A percentile compares a stretch with the other conserved stretches of the same genome.
Conservation (phyloP, 64 coral and sea anemone genomes). For the Catalaphyllia jardinei region DNA sequence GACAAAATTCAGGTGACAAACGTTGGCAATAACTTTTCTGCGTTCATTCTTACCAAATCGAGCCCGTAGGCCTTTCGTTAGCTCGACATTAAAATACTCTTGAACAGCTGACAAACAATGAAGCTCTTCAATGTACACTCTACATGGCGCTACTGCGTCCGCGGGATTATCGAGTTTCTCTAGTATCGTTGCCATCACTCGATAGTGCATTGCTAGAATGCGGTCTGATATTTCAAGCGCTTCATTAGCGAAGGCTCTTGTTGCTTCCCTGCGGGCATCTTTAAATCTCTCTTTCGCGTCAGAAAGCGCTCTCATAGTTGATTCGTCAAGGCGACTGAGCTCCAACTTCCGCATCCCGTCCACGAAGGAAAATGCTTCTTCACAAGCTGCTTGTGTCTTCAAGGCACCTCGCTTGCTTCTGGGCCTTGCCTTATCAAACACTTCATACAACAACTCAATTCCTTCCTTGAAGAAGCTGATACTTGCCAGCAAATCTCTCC, state of each 20-base stretch:
- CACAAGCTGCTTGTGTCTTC: too few species aligned
- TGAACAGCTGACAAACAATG: slow-evolving; percentile 18
- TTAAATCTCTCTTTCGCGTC: background rate
- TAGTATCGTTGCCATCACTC: too few species aligned
- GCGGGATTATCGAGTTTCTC: background rate
- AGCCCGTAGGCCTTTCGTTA: background rate
- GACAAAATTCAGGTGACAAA: background rate
- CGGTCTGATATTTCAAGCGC: too few species aligned
- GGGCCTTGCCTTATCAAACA: too few species aligned
- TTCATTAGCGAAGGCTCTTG: background rate
- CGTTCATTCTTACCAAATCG: background rate
- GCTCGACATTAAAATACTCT: background rate
- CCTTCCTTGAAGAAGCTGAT: too few species aligned
- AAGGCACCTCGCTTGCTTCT: too few species aligned
- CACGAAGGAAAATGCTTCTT: background rate
- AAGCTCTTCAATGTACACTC: slow-evolving; percentile 15
- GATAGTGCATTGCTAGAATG: too few species aligned
- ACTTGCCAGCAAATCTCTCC: too few species aligned
- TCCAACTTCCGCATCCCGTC: background rate
- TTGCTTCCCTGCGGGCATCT: background rate
- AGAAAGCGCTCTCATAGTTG: background rate
- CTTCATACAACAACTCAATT: too few species aligned
- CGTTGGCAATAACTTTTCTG: slow-evolving; percentile 7
- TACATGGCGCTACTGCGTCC: background rate
- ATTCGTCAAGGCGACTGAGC: slow-evolving; percentile 1